A percentile compares a stretch with the other conserved stretches of the same genome.
Evolutionary conservation across 2,888 invertebrate species (phyloP).

Genomic region (Alsophila aescularia): DNA sequence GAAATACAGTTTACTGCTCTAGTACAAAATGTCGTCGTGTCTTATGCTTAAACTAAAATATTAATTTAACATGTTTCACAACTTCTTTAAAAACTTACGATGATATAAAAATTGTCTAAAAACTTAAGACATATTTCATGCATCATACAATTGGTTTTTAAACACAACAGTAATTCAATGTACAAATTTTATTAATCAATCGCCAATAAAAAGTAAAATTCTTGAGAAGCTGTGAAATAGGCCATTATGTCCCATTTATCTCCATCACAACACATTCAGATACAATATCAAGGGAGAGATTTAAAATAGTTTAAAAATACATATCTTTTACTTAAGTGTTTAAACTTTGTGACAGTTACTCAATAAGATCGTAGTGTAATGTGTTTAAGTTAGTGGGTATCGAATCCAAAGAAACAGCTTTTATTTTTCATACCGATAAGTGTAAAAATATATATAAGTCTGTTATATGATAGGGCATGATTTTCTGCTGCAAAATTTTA

Average conservation of each 20-base stretch:
- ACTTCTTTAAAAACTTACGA: no score
- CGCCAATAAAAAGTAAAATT: constrained; percentile 10
- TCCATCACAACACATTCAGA: constrained; percentile 40
- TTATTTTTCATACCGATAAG: constrained; percentile 75
- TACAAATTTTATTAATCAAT: neutral
- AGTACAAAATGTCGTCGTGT: constrained; percentile 73
- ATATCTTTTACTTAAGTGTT: constrained; percentile 76
- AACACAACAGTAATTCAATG: no score
- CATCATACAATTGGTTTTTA: no score
- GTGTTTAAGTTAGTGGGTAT: constrained; percentile 47
- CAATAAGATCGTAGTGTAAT: constrained; percentile 65
- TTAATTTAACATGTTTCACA: constrained; percentile 21
- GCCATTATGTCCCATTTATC: constrained; percentile 29
- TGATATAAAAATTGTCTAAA: no score
- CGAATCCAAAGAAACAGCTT: constrained; percentile 78
- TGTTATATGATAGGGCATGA: constrained; percentile 48
- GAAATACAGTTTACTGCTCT: constrained; percentile 53
- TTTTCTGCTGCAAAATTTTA: constrained; percentile 5
- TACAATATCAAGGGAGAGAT: constrained; percentile 49
- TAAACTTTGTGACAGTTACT: constrained; percentile 69
- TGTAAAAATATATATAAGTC: constrained; percentile 65
- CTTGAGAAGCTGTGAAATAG: constrained; percentile 27
- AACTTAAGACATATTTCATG: no score
- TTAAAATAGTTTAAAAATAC: constrained; percentile 67
- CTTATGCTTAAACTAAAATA: constrained; percentile 52